Evolutionary conservation across 2,113 vertebrate species (phyloP), one percentile per base, ranked within the genome.

Genomic region (Forbesichthys papilliferus): DNA sequence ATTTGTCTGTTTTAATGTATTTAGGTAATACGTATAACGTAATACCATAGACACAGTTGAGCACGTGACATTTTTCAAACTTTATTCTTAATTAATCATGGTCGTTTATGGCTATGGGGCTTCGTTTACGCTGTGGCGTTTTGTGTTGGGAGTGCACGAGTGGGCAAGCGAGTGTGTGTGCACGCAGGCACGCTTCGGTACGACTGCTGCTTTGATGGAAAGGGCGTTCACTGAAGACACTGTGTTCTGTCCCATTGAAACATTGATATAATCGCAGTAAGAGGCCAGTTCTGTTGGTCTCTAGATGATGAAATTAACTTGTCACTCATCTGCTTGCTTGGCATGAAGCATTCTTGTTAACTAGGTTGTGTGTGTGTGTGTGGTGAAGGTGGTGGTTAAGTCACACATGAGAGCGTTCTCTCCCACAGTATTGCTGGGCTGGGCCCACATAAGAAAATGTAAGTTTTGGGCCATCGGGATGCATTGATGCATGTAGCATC

Each of bases 301-400:
- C 68, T 82, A 47, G 68, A 69, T 74, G 70, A 79, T 86, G 78
- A 84, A 77, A 88, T 88, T 59, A 83, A 88, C 78, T 80, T 86
- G 80, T 88, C 85, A 83, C 67, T 87, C 71, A 61, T 14, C 62
- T 46, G 60, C 60, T 67, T 5, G 47, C 61, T 58, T 76, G 64
- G 68, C 51, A 13, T 55, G 54, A 75, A 65, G 61, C 42, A 11
- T 51, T 13, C 61, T 36, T 58, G 64, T 80, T 87, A 87, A 90
- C 70, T 80, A 63, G 66, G 58, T 57, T 53, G 59, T 77, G 78
- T 80, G 67, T 48, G 52, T 56, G n/a, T 56, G 54, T 56, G 54
- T 56, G 54, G 18, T 56, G n/a, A 18, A 16, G 16, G 54, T 56
- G 54, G 5, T 42, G 36, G 36, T 5, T 42, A 42, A 42, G 36